These are phyloP conservation scores for Platyscapa corneri DNA, from an alignment of 1,140 invertebrate genomes.

Conservation along the genomic window DNA sequence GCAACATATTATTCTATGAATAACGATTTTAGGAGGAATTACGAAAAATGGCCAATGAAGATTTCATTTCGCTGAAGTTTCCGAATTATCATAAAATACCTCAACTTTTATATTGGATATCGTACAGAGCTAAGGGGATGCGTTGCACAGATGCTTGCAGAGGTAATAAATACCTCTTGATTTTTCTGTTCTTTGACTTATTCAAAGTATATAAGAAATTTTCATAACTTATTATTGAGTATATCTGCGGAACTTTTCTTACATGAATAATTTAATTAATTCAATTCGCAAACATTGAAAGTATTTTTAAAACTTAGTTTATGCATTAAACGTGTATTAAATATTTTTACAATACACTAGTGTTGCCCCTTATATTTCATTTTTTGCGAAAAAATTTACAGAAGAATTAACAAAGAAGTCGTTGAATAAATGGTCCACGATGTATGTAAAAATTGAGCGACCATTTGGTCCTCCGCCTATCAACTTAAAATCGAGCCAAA, in stretches of 20 bases:
- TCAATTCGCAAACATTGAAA: no score
- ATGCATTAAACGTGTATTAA: no score
- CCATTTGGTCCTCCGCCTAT: neutral
- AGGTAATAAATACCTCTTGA: constrained; percentile 53
- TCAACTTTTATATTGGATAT: constrained; percentile 64
- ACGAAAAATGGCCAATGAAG: constrained; percentile 62
- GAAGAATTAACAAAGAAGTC: neutral
- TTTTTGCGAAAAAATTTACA: neutral
- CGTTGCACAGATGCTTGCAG: constrained; percentile 54
- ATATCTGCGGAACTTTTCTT: no score
- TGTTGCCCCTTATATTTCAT: neutral
- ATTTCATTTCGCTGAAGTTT: constrained; percentile 62
- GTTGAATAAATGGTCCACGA: neutral
- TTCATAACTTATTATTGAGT: no score
- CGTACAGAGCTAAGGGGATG: constrained; percentile 60
- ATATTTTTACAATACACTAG: no score
- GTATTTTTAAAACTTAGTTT: no score
- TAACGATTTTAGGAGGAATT: constrained; percentile 59
- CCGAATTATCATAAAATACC: constrained; percentile 64
- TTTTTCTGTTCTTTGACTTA: no score
- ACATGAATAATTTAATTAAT: no score
- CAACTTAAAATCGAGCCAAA: neutral
- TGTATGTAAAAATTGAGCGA: neutral
- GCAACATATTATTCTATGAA: neutral
- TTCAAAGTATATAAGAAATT: no score